A percentile compares a stretch with the other conserved stretches of the same genome.
Conservation (phyloP, 23 tunicate genomes). For the Corella eumyota region DNA sequence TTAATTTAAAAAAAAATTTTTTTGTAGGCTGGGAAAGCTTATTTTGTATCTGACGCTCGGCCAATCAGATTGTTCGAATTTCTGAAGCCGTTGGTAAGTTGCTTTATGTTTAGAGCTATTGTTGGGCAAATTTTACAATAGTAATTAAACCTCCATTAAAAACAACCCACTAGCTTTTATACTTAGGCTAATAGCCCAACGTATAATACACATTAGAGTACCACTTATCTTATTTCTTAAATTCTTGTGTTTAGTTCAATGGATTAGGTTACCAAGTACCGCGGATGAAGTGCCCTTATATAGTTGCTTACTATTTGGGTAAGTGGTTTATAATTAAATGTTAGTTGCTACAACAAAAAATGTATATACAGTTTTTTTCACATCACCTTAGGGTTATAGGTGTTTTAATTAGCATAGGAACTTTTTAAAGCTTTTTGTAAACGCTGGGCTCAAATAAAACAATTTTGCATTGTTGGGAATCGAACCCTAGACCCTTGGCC, state of each 20-base stretch:
- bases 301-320: slow-evolving; percentile 36
- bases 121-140: not conserved
- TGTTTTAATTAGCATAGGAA: no score
- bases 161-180: not conserved
- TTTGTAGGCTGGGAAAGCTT: slow-evolving; percentile 80
- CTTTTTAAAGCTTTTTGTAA: no score
- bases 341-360: no score
- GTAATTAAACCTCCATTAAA: not conserved
- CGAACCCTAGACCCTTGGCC: no score
- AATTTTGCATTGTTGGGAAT: no score
- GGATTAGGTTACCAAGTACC: slow-evolving; percentile 59
- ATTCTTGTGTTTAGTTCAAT: slow-evolving; percentile 22
- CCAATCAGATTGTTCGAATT: slow-evolving; percentile 58
- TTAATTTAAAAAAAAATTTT: no score
- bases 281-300: slow-evolving; percentile 32
- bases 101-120: not conserved
- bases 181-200: not conserved
- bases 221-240: not conserved
- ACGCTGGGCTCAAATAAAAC: no score
- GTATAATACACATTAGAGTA: no score
- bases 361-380: no score
- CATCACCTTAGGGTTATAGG: no score
- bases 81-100: slow-evolving; percentile 57
- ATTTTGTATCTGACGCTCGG: slow-evolving; percentile 71
- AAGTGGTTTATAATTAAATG: no score